Conservation (phyloP, 2,888 invertebrate genomes). For the Drosophila sordidula region DNA sequence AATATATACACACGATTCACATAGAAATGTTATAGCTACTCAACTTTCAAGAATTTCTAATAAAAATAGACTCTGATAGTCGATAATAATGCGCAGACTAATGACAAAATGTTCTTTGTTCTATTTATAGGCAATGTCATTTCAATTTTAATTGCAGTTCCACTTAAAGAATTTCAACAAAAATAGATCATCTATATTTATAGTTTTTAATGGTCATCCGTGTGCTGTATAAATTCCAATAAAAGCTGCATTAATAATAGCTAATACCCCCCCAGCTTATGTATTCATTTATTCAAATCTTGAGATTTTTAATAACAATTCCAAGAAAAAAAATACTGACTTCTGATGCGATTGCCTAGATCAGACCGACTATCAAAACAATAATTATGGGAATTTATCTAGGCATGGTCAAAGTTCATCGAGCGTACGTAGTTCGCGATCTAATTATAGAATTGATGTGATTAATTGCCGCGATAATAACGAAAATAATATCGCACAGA, state of each 20-base stretch:
- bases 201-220: conserved; percentile 13
- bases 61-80: not conserved
- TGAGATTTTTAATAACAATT: not conserved
- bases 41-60: not conserved
- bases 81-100: not conserved
- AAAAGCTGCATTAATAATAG: conserved; percentile 17
- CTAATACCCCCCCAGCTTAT: not conserved
- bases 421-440: conserved; percentile 6
- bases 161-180: not conserved
- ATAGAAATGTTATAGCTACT: not conserved
- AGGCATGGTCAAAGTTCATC: conserved; percentile 30
- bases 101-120: not conserved
- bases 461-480: conserved; percentile 34
- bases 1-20: not conserved
- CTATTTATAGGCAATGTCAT: conserved; percentile 22
- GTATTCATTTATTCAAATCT: not conserved
- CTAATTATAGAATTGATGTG: conserved; percentile 35
- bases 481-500: conserved; percentile 17
- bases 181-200: conserved; percentile 14
- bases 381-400: not conserved
- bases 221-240: conserved; percentile 8
- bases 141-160: not conserved
- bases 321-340: too few relatives aligned
- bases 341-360: too few relatives aligned
- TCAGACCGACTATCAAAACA: not conserved